phyloP scores from a whole-genome alignment of 2,797 vertebrate species.

The Microtus californicus region DNA sequence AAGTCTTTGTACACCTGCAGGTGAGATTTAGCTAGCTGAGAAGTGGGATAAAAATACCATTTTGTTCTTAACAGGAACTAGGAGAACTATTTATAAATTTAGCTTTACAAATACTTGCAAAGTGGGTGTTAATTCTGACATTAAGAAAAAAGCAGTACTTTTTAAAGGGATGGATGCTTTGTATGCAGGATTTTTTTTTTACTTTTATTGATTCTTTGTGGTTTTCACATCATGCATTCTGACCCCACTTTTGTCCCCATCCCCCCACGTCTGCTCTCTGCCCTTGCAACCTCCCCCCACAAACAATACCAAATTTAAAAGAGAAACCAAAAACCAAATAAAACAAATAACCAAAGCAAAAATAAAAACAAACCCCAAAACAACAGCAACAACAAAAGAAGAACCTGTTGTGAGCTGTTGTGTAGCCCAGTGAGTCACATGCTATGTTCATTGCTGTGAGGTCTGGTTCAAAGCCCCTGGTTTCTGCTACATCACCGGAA shows the following conservation, averaged over 20 bases:
- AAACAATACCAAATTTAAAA: not conserved
- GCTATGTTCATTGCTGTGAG: not conserved
- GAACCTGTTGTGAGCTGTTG: not conserved
- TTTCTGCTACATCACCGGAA: not conserved
- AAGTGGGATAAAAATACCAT: conserved; percentile 40
- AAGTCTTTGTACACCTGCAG: conserved; percentile 48
- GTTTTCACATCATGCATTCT: not conserved
- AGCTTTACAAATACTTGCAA: conserved; percentile 66
- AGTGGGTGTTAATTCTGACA: conserved; percentile 60
- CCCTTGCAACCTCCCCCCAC: not conserved
- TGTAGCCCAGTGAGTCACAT: not conserved
- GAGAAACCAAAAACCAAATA: not conserved
- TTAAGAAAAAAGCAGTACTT: conserved; percentile 60
- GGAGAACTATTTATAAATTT: conserved; percentile 54
- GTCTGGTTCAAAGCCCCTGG: not conserved
- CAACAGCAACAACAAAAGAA: not conserved
- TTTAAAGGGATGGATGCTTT: not conserved
- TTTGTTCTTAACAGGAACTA: conserved; percentile 62
- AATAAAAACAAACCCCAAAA: not conserved
- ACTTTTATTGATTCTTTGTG: not conserved
- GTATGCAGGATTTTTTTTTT: conserved; percentile 3
- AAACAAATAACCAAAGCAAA: not conserved
- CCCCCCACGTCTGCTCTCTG: not conserved
- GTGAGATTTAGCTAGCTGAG: conserved; percentile 23
- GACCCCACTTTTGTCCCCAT: not conserved